Conservation (phyloP, 2,113 vertebrate genomes). For the Lampris incognitus region DNA sequence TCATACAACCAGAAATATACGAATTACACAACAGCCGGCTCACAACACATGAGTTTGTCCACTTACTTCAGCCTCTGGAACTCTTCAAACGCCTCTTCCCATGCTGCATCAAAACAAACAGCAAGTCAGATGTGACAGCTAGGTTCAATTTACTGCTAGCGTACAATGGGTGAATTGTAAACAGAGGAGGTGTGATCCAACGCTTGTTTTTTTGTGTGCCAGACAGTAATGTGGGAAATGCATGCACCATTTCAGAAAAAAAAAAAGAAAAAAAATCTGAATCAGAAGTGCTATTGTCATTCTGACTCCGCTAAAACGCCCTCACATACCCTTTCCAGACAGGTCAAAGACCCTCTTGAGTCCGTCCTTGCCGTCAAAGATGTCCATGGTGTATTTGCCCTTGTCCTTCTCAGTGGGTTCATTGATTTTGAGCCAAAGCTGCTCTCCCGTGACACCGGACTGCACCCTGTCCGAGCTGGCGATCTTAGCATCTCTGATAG, state of each 20-base stretch:
- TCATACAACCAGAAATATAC: constrained; percentile 12
- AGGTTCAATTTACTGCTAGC: too few species aligned
- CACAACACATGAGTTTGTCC: constrained; percentile 31
- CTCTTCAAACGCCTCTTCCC: constrained; percentile 94
- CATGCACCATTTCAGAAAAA: constrained; percentile 6
- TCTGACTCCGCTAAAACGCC: neutral
- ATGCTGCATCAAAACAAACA: constrained; percentile 81
- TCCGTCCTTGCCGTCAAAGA: constrained; percentile 91
- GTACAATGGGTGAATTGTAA: too few species aligned
- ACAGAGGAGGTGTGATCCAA: neutral
- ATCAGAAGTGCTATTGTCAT: neutral
- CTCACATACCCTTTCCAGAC: constrained; percentile 88
- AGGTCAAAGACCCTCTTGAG: constrained; percentile 91
- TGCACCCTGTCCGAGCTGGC: constrained; percentile 92
- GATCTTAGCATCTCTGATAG: constrained; percentile 86
- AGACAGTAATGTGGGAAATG: neutral
- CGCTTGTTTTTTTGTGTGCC: neutral
- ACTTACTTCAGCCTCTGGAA: constrained; percentile 99
- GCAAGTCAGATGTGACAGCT: too few species aligned
- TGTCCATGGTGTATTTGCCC: constrained; percentile 94
- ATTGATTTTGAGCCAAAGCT: constrained; percentile 97
- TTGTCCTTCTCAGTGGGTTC: constrained; percentile 97
- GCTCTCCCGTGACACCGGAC: constrained; percentile 91
- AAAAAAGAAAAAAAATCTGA: neutral
- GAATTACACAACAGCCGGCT: constrained; percentile 28